Evolutionary conservation across 1,140 invertebrate species (phyloP).

Genomic region (Leguminivora glycinivorella): DNA sequence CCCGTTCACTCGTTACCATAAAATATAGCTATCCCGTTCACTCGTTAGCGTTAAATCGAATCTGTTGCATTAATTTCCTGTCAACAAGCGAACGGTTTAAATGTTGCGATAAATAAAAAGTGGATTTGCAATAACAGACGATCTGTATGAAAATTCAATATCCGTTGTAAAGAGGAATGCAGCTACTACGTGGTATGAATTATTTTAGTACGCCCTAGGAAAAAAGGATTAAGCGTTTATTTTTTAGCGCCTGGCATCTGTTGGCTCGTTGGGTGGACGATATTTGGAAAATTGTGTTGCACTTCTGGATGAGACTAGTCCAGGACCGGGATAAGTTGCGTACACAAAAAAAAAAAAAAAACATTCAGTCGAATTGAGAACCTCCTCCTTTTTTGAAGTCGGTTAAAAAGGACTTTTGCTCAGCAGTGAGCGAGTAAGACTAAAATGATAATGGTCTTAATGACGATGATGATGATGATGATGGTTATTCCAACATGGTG

Average conservation of each 20-base stretch:
- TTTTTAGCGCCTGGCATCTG: not conserved
- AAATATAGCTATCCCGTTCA: constrained; percentile 44
- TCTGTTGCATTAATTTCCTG: constrained; percentile 72
- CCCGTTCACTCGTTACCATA: constrained; percentile 53
- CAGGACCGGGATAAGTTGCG: too few relatives aligned
- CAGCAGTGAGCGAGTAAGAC: too few relatives aligned
- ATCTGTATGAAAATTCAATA: constrained; percentile 77
- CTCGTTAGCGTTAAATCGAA: constrained; percentile 66
- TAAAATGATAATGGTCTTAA: too few relatives aligned
- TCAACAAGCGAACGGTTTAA: constrained; percentile 63
- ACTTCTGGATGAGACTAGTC: too few relatives aligned
- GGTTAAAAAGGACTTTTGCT: too few relatives aligned
- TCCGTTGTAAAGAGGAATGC: constrained; percentile 62
- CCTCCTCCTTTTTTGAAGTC: too few relatives aligned
- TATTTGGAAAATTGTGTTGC: too few relatives aligned
- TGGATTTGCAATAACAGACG: constrained; percentile 65
- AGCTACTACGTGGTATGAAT: constrained; percentile 41
- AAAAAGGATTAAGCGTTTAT: constrained; percentile 35
- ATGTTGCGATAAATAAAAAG: constrained; percentile 72
- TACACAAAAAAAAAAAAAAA: too few relatives aligned
- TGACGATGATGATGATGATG: too few relatives aligned
- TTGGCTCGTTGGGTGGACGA: too few relatives aligned
- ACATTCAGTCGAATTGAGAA: too few relatives aligned
- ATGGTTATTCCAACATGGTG: too few relatives aligned
- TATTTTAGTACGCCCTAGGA: constrained; percentile 42